Evolutionary conservation across 2,888 invertebrate species (phyloP), one percentile per base, ranked within the genome.

Genomic region (Cheilosia soror): DNA sequence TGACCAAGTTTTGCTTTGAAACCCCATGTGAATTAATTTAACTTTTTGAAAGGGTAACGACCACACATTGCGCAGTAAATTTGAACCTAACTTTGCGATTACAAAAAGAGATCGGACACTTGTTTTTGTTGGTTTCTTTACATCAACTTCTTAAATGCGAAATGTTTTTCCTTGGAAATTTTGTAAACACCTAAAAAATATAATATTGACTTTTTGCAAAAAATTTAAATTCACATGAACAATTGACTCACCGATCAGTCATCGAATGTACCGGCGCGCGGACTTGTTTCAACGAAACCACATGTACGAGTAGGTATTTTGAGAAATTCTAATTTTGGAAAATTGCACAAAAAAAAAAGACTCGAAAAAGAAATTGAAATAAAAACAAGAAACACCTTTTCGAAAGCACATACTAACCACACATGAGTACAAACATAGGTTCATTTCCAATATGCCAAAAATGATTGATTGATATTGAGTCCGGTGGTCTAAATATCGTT

Each of bases 401-500:
- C 15, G 11, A 53, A 29, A 53, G 20, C 53, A 66, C 13, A 20
- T 13, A 27, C 5, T 37, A 11, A 37, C 37, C 13, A 25, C 47
- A 47, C 15, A 13, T 11, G 51, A 55, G 40, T 20, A 27, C 13
- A 29, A 29, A 40, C 42, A 51, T 40, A 53, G 29, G 44, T 44
- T 5, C 13, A 68, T 62, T 81, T 75, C 44, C 63, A 76, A 60
- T 65, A 51, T 53, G 71, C 58, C 71, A 76, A 63, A n/a, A 51
- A 69, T 82, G 71, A 77, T 72, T 77, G 77, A 77, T 72, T 71
- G 77, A 62, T 77, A 82, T 65, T 62, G 47, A 72, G 47, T 31
- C 42, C 20, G 57, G 63, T 68, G 81, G 75, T 81, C 81, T 58
- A 63, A 63, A 63, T 76, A 53, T 63, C 15, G 3, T 53, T 62